Evolutionary conservation across 2,888 invertebrate species (phyloP), one percentile per base, ranked within the genome.

Genomic region (Apocheima hispidaria): DNA sequence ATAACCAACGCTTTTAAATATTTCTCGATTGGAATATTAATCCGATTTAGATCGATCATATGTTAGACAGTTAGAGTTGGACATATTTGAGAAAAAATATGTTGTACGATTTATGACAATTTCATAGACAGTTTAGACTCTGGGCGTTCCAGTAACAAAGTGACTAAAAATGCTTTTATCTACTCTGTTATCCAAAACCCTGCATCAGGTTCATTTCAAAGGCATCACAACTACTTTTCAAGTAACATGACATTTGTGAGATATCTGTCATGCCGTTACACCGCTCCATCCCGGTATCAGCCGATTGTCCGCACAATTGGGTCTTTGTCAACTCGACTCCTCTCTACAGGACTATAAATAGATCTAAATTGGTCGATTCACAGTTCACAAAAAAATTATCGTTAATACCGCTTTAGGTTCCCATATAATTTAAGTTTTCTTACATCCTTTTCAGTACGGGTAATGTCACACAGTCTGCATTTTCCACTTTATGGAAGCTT

Each of bases 281-380:
- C 56, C 64, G 55, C 57, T 58, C 30, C 33, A 64, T 63, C 44
- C 43, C 7, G 46, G 28, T 41, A 30, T 58, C 60, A 58, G 46
- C 36, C 52, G 63, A 65, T 70, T 68, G 70, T 72, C 73, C 69
- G 73, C 12, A 85, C 90, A 90, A 90, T 90, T 90, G 90, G 73
- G 81, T 77, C 86, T 67, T 70, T 68, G 70, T 64, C 18, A 81
- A 80, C 76, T 79, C 80, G 76, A 78, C 80, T 78, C 80, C 82
- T 84, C 83, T 81, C 81, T 78, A 75, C 77, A 18, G 12, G 48
- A 35, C 81, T 87, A 83, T 84, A 85, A 83, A 88, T 84, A 88
- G 83, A 20, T 69, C 76, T 75, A 77, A 84, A 81, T 82, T 83
- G 79, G 84, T 79, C 79, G 79, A 84, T 82, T 80, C 77, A 81